phyloP scores from a whole-genome alignment of 2,888 invertebrate genomes.

The Drosophila pegasa region DNA sequence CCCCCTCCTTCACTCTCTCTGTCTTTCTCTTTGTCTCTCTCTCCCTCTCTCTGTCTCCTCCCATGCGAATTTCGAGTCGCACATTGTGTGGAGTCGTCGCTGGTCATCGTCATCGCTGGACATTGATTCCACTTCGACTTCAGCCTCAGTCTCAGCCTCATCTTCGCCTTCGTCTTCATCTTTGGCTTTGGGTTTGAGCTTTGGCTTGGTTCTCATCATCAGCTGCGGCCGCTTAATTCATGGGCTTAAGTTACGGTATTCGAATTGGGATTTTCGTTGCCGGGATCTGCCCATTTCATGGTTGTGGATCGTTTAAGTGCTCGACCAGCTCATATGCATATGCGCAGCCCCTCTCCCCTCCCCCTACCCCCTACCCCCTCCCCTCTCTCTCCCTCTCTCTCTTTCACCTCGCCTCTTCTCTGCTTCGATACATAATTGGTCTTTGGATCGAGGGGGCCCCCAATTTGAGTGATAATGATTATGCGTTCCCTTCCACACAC shows the following conservation, averaged over 20 bases:
- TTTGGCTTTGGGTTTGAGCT: background rate
- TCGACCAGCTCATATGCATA: conserved; percentile 58
- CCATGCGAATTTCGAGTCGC: conserved; percentile 43
- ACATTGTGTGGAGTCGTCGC: conserved; percentile 21
- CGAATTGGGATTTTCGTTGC: conserved; percentile 56
- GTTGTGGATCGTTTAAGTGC: conserved; percentile 68
- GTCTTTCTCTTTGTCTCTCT: too few relatives aligned
- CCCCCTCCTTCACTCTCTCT: background rate
- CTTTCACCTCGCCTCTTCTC: conserved; percentile 28
- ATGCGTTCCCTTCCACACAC: conserved; percentile 57
- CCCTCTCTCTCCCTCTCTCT: conserved; percentile 22
- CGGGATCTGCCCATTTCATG: conserved; percentile 62
- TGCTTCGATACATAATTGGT: conserved; percentile 57
- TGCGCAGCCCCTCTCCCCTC: conserved; percentile 20
- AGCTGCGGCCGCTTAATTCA: conserved; percentile 53
- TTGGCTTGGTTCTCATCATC: conserved; percentile 48
- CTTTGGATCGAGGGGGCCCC: conserved; percentile 58
- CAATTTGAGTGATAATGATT: conserved; percentile 77
- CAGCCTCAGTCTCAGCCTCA: background rate
- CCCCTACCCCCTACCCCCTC: conserved; percentile 5
- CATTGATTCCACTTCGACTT: conserved; percentile 19
- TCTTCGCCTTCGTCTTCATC: background rate
- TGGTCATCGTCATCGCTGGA: conserved; percentile 36
- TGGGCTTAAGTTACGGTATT: conserved; percentile 68
- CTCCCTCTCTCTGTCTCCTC: background rate